Base-by-base conservation (phyloP, 2,797 vertebrate species). In the Myripristis murdjan region DNA sequence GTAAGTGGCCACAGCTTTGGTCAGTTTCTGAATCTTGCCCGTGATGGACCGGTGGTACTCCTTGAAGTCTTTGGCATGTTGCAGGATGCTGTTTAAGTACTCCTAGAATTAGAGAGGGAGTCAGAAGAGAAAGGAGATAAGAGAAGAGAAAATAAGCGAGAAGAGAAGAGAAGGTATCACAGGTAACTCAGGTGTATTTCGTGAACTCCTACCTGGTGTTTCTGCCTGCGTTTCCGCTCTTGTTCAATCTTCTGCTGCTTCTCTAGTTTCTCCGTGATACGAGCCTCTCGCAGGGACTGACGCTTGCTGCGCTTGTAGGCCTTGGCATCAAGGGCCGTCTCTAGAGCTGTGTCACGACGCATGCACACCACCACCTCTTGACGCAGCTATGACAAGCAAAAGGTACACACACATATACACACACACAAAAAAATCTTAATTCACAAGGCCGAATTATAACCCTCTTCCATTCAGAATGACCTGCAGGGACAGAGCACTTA, bases 151-250 rank as follows among this genome's bases (percentile, higher is more conserved):
- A n/a, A n/a, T n/a, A n/a, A n/a, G n/a, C n/a, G n/a, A n/a, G n/a
- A n/a, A n/a, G n/a, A n/a, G n/a, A n/a, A n/a, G n/a, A n/a, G n/a
- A n/a, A n/a, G n/a, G n/a, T n/a, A n/a, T 12, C 2, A 12, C 11
- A 35, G 2, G 33, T 15, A n/a, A n/a, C n/a, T n/a, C n/a, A n/a
- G n/a, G n/a, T n/a, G n/a, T n/a, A n/a, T n/a, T n/a, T n/a, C n/a
- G n/a, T n/a, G n/a, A n/a, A n/a, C n/a, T n/a, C n/a, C n/a, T n/a
- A 99, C 98, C 97, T 99, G 98, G 85, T 99, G 98, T 73, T 99
- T 99, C 91, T 99, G 98, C 18, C 97, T 88, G 3, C 98, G 97
- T 62, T 99, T 99, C 80, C 97, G 95, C 77, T 99, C 98, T 84
- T 99, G 98, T 61, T 99, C 98, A 0, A 99, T 98, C 92, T 99